Base-by-base conservation (phyloP, 2,888 invertebrate species). In the Gerosis bhagava region DNA sequence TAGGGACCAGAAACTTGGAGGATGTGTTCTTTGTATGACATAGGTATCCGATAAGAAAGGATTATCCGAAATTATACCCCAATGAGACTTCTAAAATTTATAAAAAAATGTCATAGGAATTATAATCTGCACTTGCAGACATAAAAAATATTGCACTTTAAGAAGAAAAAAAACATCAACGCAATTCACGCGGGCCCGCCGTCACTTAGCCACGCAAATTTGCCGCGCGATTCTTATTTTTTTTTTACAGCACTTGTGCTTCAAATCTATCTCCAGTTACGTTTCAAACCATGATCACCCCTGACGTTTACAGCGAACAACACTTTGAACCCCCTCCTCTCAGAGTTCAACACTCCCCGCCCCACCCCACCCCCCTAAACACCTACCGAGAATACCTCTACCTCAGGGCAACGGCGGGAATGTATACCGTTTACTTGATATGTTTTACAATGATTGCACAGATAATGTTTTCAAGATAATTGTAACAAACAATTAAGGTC, bases 301-400 rank as follows among this genome's bases (percentile, higher is more conserved):
- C 65, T 76, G 83, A 83, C 83, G 76, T 80, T 78, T 77, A 83
- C 83, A 83, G 70, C 62, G 78, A 80, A 83, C 76, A 74, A 78
- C 82, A 82, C 80, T 83, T 70, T 42, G 11, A 44, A 49, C 53
- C 44, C 47, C 29, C 49, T 46, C 45, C 50, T 46, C 47, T 28
- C 39, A 19, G 17, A 34, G 34, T 56, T 34, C 34, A 34, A 17
- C 35, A 8, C 54, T 49, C 53, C 35, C 50, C 49, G n/a, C 46
- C 54, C 53, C 56, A 50, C 51, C 57, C 49, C 13, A 10, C 57
- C 56, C 39, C 45, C 36, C n/a, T n/a, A n/a, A 36, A 37, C 47
- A 50, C 57, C 56, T 54, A 56, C 60, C 55, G 54, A 56, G 28
- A 45, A 43, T 43, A 24, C 17, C 24, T 41, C 17, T 8, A 11